Evolutionary conservation across 2,888 invertebrate species (phyloP), one percentile per base, ranked within the genome.

Genomic region (Caradrina clavipalpis): DNA sequence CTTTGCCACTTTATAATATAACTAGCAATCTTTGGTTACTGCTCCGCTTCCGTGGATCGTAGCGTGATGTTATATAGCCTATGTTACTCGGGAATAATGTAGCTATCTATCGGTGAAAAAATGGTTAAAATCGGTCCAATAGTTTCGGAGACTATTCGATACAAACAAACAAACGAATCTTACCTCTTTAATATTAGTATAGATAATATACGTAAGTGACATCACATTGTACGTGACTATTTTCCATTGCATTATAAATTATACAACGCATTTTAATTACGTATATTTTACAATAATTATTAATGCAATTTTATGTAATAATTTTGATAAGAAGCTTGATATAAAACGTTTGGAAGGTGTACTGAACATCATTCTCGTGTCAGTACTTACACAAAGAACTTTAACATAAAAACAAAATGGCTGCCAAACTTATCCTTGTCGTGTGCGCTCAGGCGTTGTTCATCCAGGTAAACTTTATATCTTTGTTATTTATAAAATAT

Each of bases 371-470:
- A 77, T 77, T 78, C 57, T 68, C 31, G 68, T 73, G 47, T 60
- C 21, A 51, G 10, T 19, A 11, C n/a, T 45, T 15, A 10, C 50
- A 69, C 68, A 68, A 70, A 21, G 11, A 69, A 57, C 49, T 21
- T 22, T 42, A 50, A 57, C 17, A 42, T 11, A 0, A 0, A 49
- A 42, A n/a, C n/a, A 58, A 67, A 49, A 85, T 85, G 86, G 69
- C 76, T 26, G 69, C 60, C 19, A 85, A 80, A 50, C 6, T 49
- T 22, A 10, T 83, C 31, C 49, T 84, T 45, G 53, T 66, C 17
- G 5, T 84, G 35, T 85, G 75, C 78, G 82, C 70, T 68, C 82
- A 82, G 53, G 82, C 75, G n/a, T 54, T 85, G 3, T 42, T 84
- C 39, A 22, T 74, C n/a, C 81, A 84, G 80, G 84, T 85, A 70